Conservation (phyloP, 2,113 vertebrate genomes). For the Condylura cristata region DNA sequence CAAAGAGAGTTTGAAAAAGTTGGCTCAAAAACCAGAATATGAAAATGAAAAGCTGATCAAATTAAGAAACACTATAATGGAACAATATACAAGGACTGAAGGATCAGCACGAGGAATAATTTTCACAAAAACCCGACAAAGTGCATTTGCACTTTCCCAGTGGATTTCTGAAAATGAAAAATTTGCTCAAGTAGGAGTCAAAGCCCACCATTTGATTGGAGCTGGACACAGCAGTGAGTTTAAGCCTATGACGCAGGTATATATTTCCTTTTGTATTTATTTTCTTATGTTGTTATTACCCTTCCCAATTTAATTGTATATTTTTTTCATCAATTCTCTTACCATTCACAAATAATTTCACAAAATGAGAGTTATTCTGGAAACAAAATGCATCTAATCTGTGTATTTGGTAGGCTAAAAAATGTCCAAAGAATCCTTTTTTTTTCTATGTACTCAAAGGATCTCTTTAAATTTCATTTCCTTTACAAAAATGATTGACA, state of each 20-base stretch:
- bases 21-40: conserved; percentile 87
- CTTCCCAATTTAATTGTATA: background rate
- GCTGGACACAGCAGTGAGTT: conserved; percentile 93
- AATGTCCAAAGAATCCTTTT: background rate
- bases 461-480: background rate
- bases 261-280: background rate
- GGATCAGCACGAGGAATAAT: conserved; percentile 91
- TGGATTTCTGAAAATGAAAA: conserved; percentile 95
- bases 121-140: conserved; percentile 96
- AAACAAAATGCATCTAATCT: background rate
- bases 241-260: conserved; percentile 96
- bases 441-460: background rate
- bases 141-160: conserved; percentile 91
- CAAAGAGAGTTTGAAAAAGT: conserved; percentile 84
- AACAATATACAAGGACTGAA: conserved; percentile 89
- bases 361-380: background rate
- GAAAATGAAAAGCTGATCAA: conserved; percentile 92
- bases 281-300: background rate
- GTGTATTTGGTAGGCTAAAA: background rate
- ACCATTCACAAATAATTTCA: background rate
- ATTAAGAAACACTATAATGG: conserved; percentile 88
- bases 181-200: conserved; percentile 92
- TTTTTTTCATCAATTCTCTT: background rate
- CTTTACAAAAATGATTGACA: conserved; percentile 45
- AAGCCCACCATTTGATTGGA: conserved; percentile 91